Evolutionary conservation across 1,140 invertebrate genomes (phyloP).

Genomic region (Subanguina moxae): DNA sequence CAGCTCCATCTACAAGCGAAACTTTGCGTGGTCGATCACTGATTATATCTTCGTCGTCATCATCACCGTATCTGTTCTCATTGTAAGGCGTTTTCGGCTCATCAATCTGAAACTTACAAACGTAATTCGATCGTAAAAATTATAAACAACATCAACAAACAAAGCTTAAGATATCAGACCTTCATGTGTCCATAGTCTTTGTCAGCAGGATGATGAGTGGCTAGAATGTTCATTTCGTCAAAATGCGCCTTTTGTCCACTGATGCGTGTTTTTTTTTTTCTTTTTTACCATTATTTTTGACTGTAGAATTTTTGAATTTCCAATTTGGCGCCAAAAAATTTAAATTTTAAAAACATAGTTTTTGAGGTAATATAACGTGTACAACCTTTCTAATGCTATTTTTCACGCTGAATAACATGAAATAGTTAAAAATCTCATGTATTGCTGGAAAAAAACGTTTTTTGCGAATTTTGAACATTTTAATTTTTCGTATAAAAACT

Average conservation of each 20-base stretch:
- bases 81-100: constrained; percentile 88
- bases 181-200: constrained; percentile 99
- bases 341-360: no score
- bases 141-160: constrained; percentile 17
- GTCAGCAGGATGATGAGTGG: constrained; percentile 90
- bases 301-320: no score
- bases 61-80: constrained; percentile 63
- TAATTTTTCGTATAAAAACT: no score
- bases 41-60: constrained; percentile 67
- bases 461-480: no score
- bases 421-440: no score
- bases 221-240: constrained; percentile 91
- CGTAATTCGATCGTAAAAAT: no score
- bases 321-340: no score
- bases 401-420: no score
- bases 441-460: constrained; percentile 14
- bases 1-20: constrained; percentile 49
- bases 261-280: constrained; percentile 17
- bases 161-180: constrained; percentile 60
- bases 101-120: constrained; percentile 49
- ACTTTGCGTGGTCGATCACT: constrained; percentile 46
- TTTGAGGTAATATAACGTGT: no score
- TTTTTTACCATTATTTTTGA: no score
- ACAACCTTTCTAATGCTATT: no score
- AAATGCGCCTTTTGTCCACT: constrained; percentile 45